phyloP scores from a whole-genome alignment of 2,113 vertebrate species.

The Myrmophylax atrothorax region DNA sequence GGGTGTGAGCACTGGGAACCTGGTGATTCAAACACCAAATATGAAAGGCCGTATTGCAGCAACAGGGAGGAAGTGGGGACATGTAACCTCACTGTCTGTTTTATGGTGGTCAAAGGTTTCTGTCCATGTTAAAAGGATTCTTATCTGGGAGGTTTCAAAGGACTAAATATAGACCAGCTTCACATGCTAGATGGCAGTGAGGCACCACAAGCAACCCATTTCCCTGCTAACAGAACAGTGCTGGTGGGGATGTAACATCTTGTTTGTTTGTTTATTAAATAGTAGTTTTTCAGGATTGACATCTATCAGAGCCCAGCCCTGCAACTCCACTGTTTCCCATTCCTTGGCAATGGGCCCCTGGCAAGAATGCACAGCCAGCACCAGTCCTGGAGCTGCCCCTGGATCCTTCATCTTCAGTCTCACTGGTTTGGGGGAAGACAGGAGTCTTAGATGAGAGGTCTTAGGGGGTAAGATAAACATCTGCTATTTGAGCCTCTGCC shows the following conservation, averaged over 20 bases:
- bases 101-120: slow-evolving; percentile 25
- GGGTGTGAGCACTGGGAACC: slow-evolving; percentile 28
- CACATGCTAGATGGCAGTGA: background rate
- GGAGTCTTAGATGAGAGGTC: background rate
- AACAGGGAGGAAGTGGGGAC: background rate
- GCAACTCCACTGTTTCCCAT: background rate
- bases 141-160: background rate
- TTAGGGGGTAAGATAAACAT: background rate
- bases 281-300: background rate
- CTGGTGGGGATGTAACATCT: background rate
- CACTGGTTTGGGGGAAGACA: background rate
- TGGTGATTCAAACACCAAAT: slow-evolving; percentile 26
- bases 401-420: background rate
- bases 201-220: background rate
- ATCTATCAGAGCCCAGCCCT: background rate
- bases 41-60: background rate
- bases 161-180: background rate
- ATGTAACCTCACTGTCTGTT: background rate
- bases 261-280: background rate
- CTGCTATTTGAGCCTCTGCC: background rate
- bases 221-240: background rate
- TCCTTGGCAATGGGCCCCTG: background rate
- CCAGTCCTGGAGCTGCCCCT: background rate
- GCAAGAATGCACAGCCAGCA: background rate
- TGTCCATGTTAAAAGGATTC: background rate